Percentiles rank a stretch among this genome's conserved stretches.
phyloP scores from a whole-genome alignment of 2,888 invertebrate species.

The Himalopsyche japonica region DNA sequence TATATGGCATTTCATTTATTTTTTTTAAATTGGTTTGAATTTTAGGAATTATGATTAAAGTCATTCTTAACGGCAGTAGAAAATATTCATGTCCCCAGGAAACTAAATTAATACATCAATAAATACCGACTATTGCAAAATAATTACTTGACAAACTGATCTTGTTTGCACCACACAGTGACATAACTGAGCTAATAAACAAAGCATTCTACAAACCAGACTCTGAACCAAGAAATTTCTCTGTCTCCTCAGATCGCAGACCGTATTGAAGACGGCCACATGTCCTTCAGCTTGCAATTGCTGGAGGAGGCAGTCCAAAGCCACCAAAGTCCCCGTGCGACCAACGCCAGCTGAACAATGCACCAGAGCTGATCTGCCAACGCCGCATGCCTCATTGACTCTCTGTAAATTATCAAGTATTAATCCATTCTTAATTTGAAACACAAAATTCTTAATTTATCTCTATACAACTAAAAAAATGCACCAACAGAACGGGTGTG shows the following conservation, averaged over 20 bases:
- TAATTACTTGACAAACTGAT: no score
- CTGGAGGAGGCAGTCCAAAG: constrained; percentile 86
- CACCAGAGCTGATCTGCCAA: constrained; percentile 81
- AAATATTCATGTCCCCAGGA: no score
- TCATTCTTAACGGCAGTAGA: no score
- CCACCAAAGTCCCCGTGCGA: constrained; percentile 91
- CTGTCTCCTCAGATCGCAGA: constrained; percentile 86
- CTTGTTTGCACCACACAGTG: neutral
- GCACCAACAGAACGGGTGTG: no score
- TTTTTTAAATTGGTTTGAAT: no score
- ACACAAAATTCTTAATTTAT: no score
- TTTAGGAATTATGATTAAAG: no score
- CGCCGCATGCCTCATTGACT: constrained; percentile 83
- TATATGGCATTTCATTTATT: no score
- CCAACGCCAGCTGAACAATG: constrained; percentile 95
- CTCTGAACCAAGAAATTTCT: constrained; percentile 94
- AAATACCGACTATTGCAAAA: neutral
- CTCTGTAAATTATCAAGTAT: constrained; percentile 50
- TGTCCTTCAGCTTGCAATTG: constrained; percentile 81
- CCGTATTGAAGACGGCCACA: constrained; percentile 88
- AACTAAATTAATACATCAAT: no score
- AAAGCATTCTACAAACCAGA: constrained; percentile 57
- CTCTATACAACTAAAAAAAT: no score
- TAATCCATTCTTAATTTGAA: no score
- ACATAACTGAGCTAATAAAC: neutral